Evolutionary conservation across 1,140 invertebrate species (phyloP), one percentile per base, ranked within the genome.

Genomic region (Drosophila setifemur): DNA sequence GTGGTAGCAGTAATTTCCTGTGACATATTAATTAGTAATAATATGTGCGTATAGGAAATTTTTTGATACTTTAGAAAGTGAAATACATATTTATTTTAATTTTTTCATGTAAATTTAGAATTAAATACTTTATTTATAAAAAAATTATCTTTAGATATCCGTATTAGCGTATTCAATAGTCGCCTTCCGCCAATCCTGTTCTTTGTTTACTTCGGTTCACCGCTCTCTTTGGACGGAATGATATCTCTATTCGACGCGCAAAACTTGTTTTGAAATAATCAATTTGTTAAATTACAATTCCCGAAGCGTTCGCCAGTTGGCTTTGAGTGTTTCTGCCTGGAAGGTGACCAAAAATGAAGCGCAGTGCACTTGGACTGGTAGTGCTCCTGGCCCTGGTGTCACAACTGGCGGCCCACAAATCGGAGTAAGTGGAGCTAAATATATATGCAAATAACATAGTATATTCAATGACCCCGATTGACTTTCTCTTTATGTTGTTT

Each of bases 231-330:
- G 28, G 40, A 50, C 42, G 50, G 25, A 43, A 42, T 61, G 57
- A 61, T 35, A 37, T 42, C 50, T 60, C 37, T 31, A 18, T 19
- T 25, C 47, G 7, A 8, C 23, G 29, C 16, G 3, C n/a, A 50
- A 70, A 71, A 71, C 67, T 71, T 60, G 67, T 71, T 71, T 71
- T 44, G 25, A 70, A 67, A 67, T 67, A 67, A 64, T 33, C 37
- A 28, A 70, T 58, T 48, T 33, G 19, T 45, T 60, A 45, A 14
- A 45, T 81, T 60, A 26, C 25, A 28, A 69, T 83, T 73, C 69
- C 18, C n/a, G 5, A 12, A 28, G 37, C 40, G 35, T 58, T 39
- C 39, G 21, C n/a, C 33, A 72, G 55, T 70, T 49, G 52, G 25
- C 44, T 70, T 72, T 47, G 40, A 44, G 23, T 31, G 37, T 28